Conservation (phyloP, 2,797 vertebrate genomes). For the Coluber constrictor region DNA sequence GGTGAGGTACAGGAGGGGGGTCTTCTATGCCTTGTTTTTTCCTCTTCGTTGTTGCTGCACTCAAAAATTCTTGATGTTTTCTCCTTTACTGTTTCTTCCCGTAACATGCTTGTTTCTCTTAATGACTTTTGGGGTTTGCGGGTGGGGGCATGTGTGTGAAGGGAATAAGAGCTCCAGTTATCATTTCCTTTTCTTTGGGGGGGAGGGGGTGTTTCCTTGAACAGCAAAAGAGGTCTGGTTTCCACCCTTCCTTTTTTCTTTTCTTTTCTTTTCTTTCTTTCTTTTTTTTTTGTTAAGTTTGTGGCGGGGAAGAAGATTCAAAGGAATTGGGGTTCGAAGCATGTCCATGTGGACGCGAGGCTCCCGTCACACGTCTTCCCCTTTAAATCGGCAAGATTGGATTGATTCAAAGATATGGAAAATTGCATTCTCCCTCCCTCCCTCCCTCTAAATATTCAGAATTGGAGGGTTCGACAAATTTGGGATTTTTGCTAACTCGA, state of each 20-base stretch:
- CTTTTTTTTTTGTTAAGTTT: constrained; percentile 41
- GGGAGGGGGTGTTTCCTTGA: background rate
- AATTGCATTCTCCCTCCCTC: rapidly evolving
- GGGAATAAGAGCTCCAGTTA: background rate
- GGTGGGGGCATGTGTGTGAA: constrained; percentile 29
- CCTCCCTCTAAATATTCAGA: background rate
- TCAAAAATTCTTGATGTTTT: constrained; percentile 54
- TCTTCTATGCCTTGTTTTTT: constrained; percentile 38
- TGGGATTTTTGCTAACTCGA: background rate
- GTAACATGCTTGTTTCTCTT: constrained; percentile 62
- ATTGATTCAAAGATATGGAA: background rate
- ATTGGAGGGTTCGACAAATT: background rate
- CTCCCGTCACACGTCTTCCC: background rate
- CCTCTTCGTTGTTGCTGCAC: constrained; percentile 36
- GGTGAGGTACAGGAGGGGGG: constrained; percentile 1
- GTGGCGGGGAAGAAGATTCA: background rate
- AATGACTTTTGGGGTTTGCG: constrained; percentile 53
- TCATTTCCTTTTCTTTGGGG: background rate
- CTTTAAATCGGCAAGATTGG: background rate
- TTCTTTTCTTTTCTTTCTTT: constrained; percentile 15
- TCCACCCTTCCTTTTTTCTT: background rate
- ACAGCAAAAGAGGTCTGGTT: constrained; percentile 20
- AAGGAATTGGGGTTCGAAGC: background rate
- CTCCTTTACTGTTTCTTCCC: constrained; percentile 61
- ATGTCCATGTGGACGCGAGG: background rate